A percentile compares a stretch with the other conserved stretches of the same genome.
These are phyloP conservation scores for human (Homo sapiens) DNA, from an alignment of 2,113 vertebrate species.

Conservation along the genomic window DNA sequence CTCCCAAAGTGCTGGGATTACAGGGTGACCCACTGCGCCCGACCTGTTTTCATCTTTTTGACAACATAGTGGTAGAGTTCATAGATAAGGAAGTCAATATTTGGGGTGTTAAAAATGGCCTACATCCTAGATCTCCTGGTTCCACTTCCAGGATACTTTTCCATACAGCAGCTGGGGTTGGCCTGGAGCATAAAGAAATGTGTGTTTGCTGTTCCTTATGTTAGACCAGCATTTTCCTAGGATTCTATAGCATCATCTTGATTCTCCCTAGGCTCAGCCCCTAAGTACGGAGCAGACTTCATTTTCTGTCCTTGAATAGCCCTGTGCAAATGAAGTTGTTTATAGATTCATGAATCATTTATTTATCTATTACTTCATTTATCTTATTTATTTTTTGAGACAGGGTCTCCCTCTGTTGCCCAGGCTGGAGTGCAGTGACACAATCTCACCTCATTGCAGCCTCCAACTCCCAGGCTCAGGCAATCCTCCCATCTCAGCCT, in stretches of 20 bases:
- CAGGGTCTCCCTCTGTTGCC: too few species aligned
- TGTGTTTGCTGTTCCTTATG: background rate
- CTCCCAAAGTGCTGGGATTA: too few species aligned
- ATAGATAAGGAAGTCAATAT: background rate
- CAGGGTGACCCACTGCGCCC: too few species aligned
- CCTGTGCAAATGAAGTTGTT: conserved; percentile 27
- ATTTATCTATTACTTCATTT: too few species aligned
- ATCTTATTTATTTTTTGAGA: too few species aligned
- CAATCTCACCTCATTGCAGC: too few species aligned
- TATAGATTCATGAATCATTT: conserved; percentile 18
- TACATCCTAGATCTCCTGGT: background rate
- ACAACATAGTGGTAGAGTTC: background rate
- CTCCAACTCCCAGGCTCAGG: too few species aligned
- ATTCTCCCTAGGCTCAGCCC: background rate
- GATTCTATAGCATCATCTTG: background rate
- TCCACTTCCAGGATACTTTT: background rate
- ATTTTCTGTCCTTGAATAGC: conserved; percentile 14
- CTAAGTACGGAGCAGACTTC: background rate
- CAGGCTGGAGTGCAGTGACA: too few species aligned
- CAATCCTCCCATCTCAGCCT: too few species aligned
- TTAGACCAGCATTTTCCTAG: background rate
- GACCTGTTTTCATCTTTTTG: background rate
- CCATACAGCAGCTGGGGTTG: background rate
- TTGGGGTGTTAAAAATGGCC: background rate
- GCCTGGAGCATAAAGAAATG: background rate